A percentile compares a stretch with the other conserved stretches of the same genome.
Conservation (phyloP, 2,113 vertebrate genomes). For the Rhynchomys soricoides region DNA sequence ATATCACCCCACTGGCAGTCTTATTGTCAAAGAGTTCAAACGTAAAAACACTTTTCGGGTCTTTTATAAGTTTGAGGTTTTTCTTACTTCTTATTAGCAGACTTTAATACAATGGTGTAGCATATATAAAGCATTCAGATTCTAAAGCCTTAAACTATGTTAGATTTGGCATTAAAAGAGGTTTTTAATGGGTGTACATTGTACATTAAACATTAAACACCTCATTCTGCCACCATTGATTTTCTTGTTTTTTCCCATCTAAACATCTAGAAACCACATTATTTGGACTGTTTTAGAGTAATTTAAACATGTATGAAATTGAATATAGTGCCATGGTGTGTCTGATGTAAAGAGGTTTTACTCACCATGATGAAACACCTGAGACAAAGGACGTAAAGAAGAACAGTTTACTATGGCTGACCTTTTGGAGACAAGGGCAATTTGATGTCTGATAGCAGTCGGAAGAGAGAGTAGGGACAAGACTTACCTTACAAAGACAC, state of each 20-base stretch:
- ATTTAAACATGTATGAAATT: neutral
- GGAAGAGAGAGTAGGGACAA: neutral
- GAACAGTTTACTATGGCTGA: neutral
- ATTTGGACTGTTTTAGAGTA: neutral
- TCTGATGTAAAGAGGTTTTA: neutral
- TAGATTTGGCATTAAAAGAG: neutral
- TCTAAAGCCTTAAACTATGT: neutral
- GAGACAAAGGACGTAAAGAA: neutral
- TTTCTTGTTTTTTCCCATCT: neutral
- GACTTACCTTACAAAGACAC: neutral
- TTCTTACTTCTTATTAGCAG: neutral
- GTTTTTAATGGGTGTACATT: neutral
- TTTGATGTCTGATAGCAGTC: neutral
- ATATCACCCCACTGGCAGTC: neutral
- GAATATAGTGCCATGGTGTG: neutral
- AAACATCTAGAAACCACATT: neutral
- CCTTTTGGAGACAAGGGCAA: neutral
- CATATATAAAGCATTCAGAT: neutral
- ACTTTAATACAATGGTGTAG: neutral
- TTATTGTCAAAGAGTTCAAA: neutral
- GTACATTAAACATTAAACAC: neutral
- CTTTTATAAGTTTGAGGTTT: neutral
- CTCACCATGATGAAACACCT: neutral
- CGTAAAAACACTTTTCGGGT: neutral
- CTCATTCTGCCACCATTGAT: neutral